These are phyloP conservation scores for Lota lota DNA, from an alignment of 2,113 vertebrate genomes.

Conservation along the genomic window DNA sequence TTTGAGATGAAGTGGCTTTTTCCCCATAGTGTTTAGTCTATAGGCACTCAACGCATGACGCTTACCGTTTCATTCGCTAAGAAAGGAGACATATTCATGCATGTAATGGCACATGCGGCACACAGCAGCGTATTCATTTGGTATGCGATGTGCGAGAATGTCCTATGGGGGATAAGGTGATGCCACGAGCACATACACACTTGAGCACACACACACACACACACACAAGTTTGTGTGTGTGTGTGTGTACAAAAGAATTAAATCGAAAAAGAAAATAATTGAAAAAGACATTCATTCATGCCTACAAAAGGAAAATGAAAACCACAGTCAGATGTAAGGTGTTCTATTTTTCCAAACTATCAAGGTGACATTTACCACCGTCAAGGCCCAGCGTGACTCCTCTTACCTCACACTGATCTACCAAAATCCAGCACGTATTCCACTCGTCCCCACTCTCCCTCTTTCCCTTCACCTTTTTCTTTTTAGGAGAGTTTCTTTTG, in stretches of 20 bases:
- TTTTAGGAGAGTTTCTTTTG: background rate
- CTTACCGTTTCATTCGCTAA: no score
- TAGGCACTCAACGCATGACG: no score
- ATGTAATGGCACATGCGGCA: background rate
- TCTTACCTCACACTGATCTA: slow-evolving; percentile 35
- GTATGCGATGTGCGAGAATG: slow-evolving; percentile 31
- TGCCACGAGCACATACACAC: slow-evolving; percentile 35
- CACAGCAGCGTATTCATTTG: slow-evolving; percentile 22
- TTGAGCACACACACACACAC: background rate
- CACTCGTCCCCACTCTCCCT: slow-evolving; percentile 23
- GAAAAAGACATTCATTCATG: no score
- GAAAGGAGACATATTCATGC: no score
- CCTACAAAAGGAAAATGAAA: slow-evolving; percentile 10
- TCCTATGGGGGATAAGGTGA: background rate
- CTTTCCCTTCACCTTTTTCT: background rate
- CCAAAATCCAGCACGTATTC: slow-evolving; percentile 31
- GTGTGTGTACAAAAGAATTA: no score
- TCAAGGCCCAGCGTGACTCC: slow-evolving; percentile 31
- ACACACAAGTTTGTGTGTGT: no score
- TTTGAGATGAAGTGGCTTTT: no score
- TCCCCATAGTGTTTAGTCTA: no score
- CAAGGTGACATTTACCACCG: slow-evolving; percentile 49
- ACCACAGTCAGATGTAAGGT: slow-evolving; percentile 27
- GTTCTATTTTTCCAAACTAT: slow-evolving; percentile 42
- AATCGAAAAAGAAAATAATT: no score